Base-by-base conservation (phyloP, 2,113 vertebrate species). In the Oncorhynchus keta region DNA sequence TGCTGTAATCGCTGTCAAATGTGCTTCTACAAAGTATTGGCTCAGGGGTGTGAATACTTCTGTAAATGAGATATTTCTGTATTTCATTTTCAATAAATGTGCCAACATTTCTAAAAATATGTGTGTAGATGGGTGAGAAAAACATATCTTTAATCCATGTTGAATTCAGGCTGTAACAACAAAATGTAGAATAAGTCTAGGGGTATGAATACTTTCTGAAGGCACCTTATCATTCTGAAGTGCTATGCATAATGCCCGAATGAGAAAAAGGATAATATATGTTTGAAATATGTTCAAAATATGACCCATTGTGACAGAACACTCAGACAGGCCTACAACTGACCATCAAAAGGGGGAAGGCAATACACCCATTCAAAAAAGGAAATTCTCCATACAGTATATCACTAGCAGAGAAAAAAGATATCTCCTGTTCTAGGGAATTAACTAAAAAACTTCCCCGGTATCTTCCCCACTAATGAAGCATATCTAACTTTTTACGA, bases 401-500 rank as follows among this genome's bases (percentile, higher is more conserved):
- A 79, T 81, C 76, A 79, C 74, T 68, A 80, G 76, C 51, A 48
- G 78, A 76, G 85, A 84, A 68, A 72, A 83, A 71, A 77, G 72
- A 79, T 74, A 76, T 88, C 72, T 77, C 87, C 72, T 70, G 82
- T 73, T 87, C 84, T 73, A 81, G 80, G 81, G 88, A 88, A 90
- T 88, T 81, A 89, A 87, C 77, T 83, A 76, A 89, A 89, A 84
- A 76, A 69, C 71, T 81, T 85, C 70, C 81, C 68, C 86, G 81
- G 80, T 82, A 81, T 87, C 87, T 81, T 72, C 83, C 80, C 79
- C 81, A 78, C 88, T 94, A 94, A 94, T 92, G 90, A 93, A 93
- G 92, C 92, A 89, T 93, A 87, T 90, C 92, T 89, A 93, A 92
- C 88, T 93, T 93, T 18, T 93, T 91, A 85, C 89, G 93, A 93